Conservation (phyloP, 2,888 invertebrate genomes). For the Romanomermis culicivorax region DNA sequence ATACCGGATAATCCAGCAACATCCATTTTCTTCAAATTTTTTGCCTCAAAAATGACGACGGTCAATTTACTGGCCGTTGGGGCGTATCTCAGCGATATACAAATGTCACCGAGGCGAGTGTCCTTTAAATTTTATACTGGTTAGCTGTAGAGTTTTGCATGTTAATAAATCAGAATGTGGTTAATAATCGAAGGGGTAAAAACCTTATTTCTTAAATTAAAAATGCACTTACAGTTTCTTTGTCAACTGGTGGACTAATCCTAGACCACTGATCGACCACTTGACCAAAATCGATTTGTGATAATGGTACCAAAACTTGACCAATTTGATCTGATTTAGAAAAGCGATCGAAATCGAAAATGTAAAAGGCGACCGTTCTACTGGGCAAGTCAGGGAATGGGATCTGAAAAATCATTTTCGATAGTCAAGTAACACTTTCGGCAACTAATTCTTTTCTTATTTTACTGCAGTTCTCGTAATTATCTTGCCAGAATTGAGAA, state of each 20-base stretch:
- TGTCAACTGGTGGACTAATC: conserved; percentile 82
- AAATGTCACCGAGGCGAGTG: conserved; percentile 81
- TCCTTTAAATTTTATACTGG: conserved; percentile 23
- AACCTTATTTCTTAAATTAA: too few relatives aligned
- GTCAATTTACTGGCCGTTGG: conserved; percentile 98
- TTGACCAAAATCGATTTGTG: conserved; percentile 90
- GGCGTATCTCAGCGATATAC: conserved; percentile 97
- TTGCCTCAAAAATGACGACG: conserved; percentile 93
- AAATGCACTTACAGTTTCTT: conserved; percentile 29
- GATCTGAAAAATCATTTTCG: too few relatives aligned
- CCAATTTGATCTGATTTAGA: conserved; percentile 99
- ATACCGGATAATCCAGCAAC: conserved; percentile 92
- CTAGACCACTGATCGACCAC: conserved; percentile 99
- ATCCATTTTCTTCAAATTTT: conserved; percentile 99
- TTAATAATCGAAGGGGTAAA: too few relatives aligned
- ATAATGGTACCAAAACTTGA: conserved; percentile 89
- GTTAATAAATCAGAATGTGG: too few relatives aligned
- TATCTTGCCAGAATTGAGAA: too few relatives aligned
- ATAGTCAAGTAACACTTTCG: too few relatives aligned
- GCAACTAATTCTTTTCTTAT: not conserved
- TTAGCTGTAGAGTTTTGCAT: too few relatives aligned
- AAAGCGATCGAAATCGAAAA: conserved; percentile 98
- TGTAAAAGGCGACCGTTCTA: conserved; percentile 93
- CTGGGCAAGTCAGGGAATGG: conserved; percentile 97
- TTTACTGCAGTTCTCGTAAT: too few relatives aligned